Evolutionary conservation across 1,140 invertebrate species (phyloP).

Genomic region (Pseudobourletiella spinata): DNA sequence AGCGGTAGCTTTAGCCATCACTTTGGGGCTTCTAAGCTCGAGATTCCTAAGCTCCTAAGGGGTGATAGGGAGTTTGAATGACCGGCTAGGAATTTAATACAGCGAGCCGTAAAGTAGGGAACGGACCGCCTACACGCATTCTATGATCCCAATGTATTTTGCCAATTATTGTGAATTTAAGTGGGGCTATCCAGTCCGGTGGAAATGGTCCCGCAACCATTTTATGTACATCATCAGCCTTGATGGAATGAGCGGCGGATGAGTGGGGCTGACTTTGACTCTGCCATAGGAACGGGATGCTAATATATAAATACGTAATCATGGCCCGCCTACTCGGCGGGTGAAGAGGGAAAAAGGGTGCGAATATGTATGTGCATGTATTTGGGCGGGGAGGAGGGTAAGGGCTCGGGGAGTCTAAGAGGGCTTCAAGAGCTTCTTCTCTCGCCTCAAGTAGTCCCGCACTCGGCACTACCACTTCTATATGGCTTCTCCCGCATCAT

Average conservation of each 20-base stretch:
- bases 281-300: too few species aligned
- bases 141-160: conserved; percentile 7
- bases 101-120: conserved; percentile 17
- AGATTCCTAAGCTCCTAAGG: too few species aligned
- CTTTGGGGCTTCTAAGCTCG: too few species aligned
- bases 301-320: too few species aligned
- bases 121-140: conserved; percentile 12
- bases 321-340: background rate
- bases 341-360: background rate
- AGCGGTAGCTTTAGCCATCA: too few species aligned
- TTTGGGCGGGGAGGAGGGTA: background rate
- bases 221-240: conserved; percentile 14
- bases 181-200: conserved; percentile 15
- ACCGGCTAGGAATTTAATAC: conserved; percentile 24
- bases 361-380: background rate
- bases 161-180: conserved; percentile 6
- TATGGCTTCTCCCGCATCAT: background rate
- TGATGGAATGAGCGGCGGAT: conserved; percentile 20
- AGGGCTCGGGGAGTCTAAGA: background rate
- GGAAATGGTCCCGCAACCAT: conserved; percentile 16
- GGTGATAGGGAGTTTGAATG: too few species aligned
- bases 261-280: too few species aligned
- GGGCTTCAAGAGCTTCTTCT: conserved; percentile 13
- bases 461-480: too few species aligned
- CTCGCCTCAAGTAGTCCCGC: too few species aligned